Evolutionary conservation across 2,888 invertebrate species (phyloP), one percentile per base, ranked within the genome.

Genomic region (Zaprionus bogoriensis): DNA sequence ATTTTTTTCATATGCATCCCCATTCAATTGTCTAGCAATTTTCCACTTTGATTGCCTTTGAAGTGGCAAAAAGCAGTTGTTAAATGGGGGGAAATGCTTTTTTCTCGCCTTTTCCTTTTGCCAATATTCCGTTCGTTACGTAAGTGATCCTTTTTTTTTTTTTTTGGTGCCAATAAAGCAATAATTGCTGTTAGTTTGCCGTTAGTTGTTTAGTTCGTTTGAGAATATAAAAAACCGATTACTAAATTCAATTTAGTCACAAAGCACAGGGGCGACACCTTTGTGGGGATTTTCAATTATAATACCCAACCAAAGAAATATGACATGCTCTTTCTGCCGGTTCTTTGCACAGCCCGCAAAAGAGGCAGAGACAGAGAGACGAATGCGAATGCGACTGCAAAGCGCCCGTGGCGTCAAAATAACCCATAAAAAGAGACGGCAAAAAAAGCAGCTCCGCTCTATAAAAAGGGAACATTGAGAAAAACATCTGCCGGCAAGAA

Each of bases 201-300:
- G 46, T 58, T 68, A 48, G 63, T 62, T 59, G 67, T 81, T 74
- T 64, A 63, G 67, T 67, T 77, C 50, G 36, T 46, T 52, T 42
- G 12, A 39, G 39, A 23, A 51, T 67, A 44, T 38, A 42, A 45
- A 52, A 51, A 50, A 46, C 62, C 87, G 84, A 77, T 81, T 83
- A 86, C 80, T 81, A 81, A 83, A 81, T 80, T 81, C 81, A 81
- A 80, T 81, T 81, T 86, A 81, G 77, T 76, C 84, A 83, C 80
- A 80, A 86, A 83, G 84, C 84, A 66, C 60, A 64, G 81, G n/a
- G n/a, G 63, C 81, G 77, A 80, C 80, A 81, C 87, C 82, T 82
- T 82, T 82, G 82, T 82, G 74, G 82, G 67, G 67, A 79, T 82
- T 85, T 82, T 75, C 82, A 82, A 82, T 82, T 82, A 82, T 82